phyloP scores from a whole-genome alignment of 2,797 vertebrate genomes.

The Acestrorhynchus altus region DNA sequence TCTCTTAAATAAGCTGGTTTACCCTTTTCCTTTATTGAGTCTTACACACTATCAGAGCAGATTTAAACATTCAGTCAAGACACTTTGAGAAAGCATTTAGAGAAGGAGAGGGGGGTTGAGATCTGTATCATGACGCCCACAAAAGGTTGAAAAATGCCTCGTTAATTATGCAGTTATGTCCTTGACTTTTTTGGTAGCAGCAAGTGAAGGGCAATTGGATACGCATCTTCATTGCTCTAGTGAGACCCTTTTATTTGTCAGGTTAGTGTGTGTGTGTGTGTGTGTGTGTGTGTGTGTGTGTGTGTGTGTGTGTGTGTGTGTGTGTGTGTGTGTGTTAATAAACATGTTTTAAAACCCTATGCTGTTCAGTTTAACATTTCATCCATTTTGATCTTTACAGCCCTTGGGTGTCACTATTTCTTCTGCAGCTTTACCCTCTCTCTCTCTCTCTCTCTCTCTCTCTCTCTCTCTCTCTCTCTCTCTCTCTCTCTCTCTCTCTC shows the following conservation, averaged over 20 bases:
- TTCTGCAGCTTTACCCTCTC: conserved; percentile 52
- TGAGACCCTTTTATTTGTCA: not conserved
- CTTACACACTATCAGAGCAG: no score
- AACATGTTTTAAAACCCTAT: not conserved
- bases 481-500: conserved; percentile 10
- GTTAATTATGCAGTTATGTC: conserved; percentile 44
- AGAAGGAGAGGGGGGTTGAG: conserved; percentile 12
- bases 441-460: not conserved
- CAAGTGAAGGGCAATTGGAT: not conserved
- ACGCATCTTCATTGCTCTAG: not conserved
- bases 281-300: not conserved
- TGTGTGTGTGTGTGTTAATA: not conserved
- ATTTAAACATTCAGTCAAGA: no score
- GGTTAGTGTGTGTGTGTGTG: not conserved
- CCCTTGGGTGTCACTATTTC: not conserved
- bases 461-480: not conserved
- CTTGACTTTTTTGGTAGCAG: conserved; percentile 31
- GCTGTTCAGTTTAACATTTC: no score
- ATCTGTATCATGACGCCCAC: conserved; percentile 30
- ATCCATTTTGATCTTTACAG: conserved; percentile 1
- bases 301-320: conserved; percentile 1
- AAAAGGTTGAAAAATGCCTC: conserved; percentile 19
- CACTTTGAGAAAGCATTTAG: no score
- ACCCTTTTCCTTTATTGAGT: no score
- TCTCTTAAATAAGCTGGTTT: no score